Percentiles rank a stretch among this genome's conserved stretches.
These are phyloP conservation scores for Micropoecilia bifurca DNA, from an alignment of 2,797 vertebrate species.

Conservation along the genomic window DNA sequence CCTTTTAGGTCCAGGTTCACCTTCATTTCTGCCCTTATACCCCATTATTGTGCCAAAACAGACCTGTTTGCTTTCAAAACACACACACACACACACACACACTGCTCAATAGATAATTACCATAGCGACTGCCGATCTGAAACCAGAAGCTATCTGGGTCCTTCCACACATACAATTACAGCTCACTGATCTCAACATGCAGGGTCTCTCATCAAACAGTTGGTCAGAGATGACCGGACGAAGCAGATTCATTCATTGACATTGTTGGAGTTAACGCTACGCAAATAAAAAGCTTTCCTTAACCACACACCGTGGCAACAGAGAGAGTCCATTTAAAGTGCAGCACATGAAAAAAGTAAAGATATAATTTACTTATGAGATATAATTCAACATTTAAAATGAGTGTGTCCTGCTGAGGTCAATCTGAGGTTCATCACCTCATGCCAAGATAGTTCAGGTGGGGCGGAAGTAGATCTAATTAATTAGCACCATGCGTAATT, in stretches of 20 bases:
- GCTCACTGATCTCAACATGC: slow-evolving; percentile 35
- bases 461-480: too few relatives aligned
- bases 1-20: slow-evolving; percentile 33
- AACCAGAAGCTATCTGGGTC: slow-evolving; percentile 42
- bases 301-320: slow-evolving; percentile 31
- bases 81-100: slow-evolving; percentile 70
- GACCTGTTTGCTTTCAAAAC: slow-evolving; percentile 82
- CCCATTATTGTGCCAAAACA: slow-evolving; percentile 69
- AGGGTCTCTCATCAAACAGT: slow-evolving; percentile 35
- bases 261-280: slow-evolving; percentile 19
- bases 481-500: too few relatives aligned
- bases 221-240: slow-evolving; percentile 47
- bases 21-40: slow-evolving; percentile 38
- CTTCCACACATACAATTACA: slow-evolving; percentile 51
- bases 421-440: slow-evolving; percentile 9
- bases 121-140: slow-evolving; percentile 73
- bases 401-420: slow-evolving; percentile 2
- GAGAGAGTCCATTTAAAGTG: slow-evolving; percentile 19
- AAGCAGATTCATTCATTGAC: slow-evolving; percentile 54
- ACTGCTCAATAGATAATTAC: slow-evolving; percentile 71
- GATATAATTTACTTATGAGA: slow-evolving; percentile 44
- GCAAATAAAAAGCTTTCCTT: slow-evolving; percentile 38
- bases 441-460: not conserved
- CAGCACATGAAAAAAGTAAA: slow-evolving; percentile 23
- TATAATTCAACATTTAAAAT: slow-evolving; percentile 18